Evolutionary conservation across 2,797 vertebrate genomes (phyloP), one percentile per base, ranked within the genome.

Genomic region (Trichosurus vulpecula): DNA sequence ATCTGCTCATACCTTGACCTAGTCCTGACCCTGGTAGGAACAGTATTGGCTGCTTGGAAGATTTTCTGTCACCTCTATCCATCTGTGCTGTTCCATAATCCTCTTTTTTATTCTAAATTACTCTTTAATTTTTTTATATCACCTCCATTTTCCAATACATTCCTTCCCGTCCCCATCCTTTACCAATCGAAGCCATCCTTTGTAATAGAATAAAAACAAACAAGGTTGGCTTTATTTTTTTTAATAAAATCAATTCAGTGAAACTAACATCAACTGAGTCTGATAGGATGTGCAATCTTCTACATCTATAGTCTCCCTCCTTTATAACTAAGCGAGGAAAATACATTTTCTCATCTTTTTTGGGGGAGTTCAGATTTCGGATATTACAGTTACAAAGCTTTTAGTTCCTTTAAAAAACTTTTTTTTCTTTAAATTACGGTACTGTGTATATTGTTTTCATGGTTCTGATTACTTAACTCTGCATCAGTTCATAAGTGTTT

Each of bases 121-220:
- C 5, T 90, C 1, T 16, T 13, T 56, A 58, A 14, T 66, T n/a
- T 14, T 19, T 93, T 61, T 35, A 10, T 91, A 90, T 90, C 4
- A 94, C 25, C 91, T 95, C 95, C 19, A 11, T 31, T 66, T 93
- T 87, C 6, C 12, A 31, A 74, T 74, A 19, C 22, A 89, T 94
- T 91, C 27, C 6, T 95, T 81, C 41, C 6, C 8, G 90, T 96
- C 61, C 8, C 31, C 89, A 92, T 92, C 11, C 31, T 74, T 74
- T 22, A 22, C 2, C 66, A 74, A 41, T 6, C n/a, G 19, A 25
- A 81, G 19, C 25, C 8, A 81, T 81, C 6, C 2, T 47, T 81
- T 81, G 66, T 47, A 22, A 47, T 8, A 81, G 22, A 81, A 81
- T 81, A 81, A 81, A 74, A 9, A 25, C 3, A 16, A 66, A 35